Evolutionary conservation across 2,888 invertebrate genomes (phyloP), one percentile per base, ranked within the genome.

Genomic region (Erebia aethiops): DNA sequence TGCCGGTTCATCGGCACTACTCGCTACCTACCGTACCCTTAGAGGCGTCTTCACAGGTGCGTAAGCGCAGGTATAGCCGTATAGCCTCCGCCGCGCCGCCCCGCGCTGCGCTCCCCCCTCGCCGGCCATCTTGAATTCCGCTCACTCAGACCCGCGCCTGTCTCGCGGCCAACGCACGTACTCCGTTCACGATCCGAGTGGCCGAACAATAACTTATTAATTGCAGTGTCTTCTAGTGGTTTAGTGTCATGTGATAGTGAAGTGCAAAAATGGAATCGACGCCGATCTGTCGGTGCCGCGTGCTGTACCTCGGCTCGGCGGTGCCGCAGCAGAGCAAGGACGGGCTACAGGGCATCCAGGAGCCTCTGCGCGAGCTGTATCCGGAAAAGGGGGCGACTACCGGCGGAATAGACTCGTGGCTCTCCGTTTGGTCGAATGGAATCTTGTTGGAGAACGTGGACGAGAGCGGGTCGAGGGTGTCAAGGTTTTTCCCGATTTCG

Each of bases 271-370:
- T 93, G 94, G 96, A 97, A 87, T 97, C 98, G 82, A 98, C 98
- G 82, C 99, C 98, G 86, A 98, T 98, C 84, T 98, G 99, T 93
- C 96, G 98, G 81, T 99, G 99, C 92, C 96, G 98, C 76, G 99
- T 99, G 69, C 95, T 99, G 72, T 99, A 99, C 90, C 95, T 99
- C 81, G 99, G 99, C 79, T 98, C 98, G 80, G 97, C 98, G 35
- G 99, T 99, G 81, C 98, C 99, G 46, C 98, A 99, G 84, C 98
- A 98, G 87, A 98, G 98, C 85, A 99, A 99, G 89, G 99, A 99
- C 85, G 99, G 99, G 66, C 94, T 99, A 64, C 98, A 99, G 85
- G 98, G 98, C 71, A 98, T 99, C 77, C 99, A 99, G 94, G 99
- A 99, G 87, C 99, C 99, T 2, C 91, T 99, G 80, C 96, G 98